These are phyloP conservation scores for Micoletzkya japonica DNA, from an alignment of 2,888 invertebrate species.

Conservation along the genomic window DNA sequence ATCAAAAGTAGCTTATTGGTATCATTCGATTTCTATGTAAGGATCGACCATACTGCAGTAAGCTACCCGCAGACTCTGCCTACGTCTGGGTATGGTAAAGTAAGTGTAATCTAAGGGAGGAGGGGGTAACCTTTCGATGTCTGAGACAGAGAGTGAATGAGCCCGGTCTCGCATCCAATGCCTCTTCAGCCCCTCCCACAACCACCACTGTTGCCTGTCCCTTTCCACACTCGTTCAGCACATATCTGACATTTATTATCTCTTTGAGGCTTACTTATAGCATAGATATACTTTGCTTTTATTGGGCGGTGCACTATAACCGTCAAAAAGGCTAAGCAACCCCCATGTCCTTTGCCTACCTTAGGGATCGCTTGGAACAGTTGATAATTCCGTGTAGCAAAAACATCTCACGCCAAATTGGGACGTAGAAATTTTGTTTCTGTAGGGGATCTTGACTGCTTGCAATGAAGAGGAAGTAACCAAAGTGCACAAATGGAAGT, in stretches of 20 bases:
- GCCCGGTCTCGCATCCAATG: slow-evolving; percentile 49
- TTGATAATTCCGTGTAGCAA: slow-evolving; percentile 8
- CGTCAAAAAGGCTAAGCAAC: background rate
- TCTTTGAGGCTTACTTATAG: too few relatives aligned
- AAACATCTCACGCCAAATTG: background rate
- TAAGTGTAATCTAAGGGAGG: too few relatives aligned
- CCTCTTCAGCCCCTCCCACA: slow-evolving; percentile 51
- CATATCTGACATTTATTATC: slow-evolving; percentile 2
- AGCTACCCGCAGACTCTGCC: too few relatives aligned
- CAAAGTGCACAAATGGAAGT: slow-evolving; percentile 9
- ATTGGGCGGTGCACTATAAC: background rate
- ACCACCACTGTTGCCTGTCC: slow-evolving; percentile 46
- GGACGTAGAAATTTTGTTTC: background rate
- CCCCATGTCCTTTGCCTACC: background rate
- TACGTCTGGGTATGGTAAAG: too few relatives aligned
- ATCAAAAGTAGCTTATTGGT: too few relatives aligned
- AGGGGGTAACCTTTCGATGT: background rate
- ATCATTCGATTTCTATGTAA: too few relatives aligned
- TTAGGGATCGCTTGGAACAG: background rate
- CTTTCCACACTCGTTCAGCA: slow-evolving; percentile 32
- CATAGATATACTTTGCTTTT: background rate
- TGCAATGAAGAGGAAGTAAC: too few relatives aligned
- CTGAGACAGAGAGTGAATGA: slow-evolving; percentile 45
- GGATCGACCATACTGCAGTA: too few relatives aligned
- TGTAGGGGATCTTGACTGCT: background rate